Evolutionary conservation across 2,113 vertebrate genomes (phyloP).

Genomic region (Paramormyrops kingsleyae): DNA sequence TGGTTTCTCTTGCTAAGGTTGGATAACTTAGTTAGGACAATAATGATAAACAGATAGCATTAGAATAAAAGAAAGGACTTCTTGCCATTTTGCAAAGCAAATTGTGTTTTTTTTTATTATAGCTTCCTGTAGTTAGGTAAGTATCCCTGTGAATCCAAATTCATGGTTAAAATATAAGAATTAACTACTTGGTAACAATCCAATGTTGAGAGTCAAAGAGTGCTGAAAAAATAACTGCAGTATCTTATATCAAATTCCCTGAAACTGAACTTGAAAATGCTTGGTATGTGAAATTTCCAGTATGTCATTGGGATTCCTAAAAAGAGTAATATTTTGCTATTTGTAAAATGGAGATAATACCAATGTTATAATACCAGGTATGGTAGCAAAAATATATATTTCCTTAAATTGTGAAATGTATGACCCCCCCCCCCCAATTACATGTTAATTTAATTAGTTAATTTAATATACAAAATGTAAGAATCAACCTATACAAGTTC

Average conservation of each 20-base stretch:
- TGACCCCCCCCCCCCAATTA: background rate
- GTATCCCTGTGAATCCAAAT: background rate
- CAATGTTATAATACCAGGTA: background rate
- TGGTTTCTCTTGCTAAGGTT: conserved; percentile 36
- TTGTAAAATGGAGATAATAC: background rate
- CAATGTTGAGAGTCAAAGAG: background rate
- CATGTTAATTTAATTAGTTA: background rate
- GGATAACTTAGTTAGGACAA: background rate
- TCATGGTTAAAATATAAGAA: background rate
- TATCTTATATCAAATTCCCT: background rate
- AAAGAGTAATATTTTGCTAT: background rate
- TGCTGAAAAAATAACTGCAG: background rate
- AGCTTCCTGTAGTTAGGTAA: background rate
- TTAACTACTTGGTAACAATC: background rate
- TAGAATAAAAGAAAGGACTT: background rate
- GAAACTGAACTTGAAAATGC: background rate
- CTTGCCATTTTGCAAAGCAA: background rate
- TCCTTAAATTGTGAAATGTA: background rate
- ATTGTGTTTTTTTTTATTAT: background rate
- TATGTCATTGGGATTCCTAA: background rate
- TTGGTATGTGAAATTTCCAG: background rate
- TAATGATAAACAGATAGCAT: background rate
- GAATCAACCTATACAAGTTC: background rate
- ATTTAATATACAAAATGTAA: background rate
- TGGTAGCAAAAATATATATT: background rate